A percentile compares a stretch with the other conserved stretches of the same genome.
phyloP scores from a whole-genome alignment of 2,888 invertebrate genomes.

The Dryococelus australis region DNA sequence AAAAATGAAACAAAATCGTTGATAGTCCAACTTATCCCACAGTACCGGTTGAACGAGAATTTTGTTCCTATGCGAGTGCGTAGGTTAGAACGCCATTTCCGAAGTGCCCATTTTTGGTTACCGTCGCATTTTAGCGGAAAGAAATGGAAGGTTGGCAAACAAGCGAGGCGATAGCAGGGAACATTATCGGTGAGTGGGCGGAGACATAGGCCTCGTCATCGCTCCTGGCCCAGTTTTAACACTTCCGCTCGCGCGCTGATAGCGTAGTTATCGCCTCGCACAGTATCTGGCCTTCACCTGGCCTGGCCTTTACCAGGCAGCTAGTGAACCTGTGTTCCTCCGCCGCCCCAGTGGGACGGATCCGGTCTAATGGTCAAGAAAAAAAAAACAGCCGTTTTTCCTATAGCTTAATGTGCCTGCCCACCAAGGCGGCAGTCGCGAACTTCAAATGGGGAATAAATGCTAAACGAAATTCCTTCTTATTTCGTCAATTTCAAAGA shows the following conservation, averaged over 20 bases:
- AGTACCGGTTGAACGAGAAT: background rate
- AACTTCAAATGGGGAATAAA: too few species aligned
- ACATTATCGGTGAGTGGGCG: background rate
- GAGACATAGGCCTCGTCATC: background rate
- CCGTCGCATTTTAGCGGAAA: background rate
- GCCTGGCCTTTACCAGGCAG: too few species aligned
- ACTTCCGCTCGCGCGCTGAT: background rate
- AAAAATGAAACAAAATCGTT: background rate
- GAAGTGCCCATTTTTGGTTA: background rate
- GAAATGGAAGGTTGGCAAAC: background rate
- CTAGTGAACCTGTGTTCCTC: too few species aligned
- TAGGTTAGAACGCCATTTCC: background rate
- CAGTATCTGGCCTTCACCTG: too few species aligned
- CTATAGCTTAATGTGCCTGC: too few species aligned
- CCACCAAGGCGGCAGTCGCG: too few species aligned
- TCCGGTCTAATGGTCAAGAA: too few species aligned
- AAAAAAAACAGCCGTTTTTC: too few species aligned
- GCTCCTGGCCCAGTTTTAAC: background rate
- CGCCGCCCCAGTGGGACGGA: too few species aligned
- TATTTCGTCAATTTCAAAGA: too few species aligned
- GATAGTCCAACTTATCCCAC: background rate
- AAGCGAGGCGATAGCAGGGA: background rate
- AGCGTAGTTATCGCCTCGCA: too few species aligned
- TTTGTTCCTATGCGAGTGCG: background rate
- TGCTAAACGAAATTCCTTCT: too few species aligned